Evolutionary conservation across 2,797 vertebrate genomes (phyloP).

Genomic region (Capromys pilorides): DNA sequence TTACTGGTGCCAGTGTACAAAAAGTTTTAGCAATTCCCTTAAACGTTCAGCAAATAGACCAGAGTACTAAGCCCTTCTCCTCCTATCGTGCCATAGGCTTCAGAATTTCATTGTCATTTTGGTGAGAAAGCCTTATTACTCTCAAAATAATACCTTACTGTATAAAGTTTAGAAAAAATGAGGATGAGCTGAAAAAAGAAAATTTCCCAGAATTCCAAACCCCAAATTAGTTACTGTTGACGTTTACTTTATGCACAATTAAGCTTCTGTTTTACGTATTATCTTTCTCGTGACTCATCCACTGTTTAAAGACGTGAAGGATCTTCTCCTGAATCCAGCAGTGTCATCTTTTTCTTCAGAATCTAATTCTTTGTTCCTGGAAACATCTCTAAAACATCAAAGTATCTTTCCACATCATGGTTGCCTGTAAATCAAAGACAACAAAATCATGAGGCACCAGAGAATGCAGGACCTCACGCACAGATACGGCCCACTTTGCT

Average conservation of each 20-base stretch:
- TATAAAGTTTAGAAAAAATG: not conserved
- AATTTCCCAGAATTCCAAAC: not conserved
- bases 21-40: not conserved
- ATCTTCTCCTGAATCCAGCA: not conserved
- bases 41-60: not conserved
- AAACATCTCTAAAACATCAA: not conserved
- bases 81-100: not conserved
- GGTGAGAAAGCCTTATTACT: not conserved
- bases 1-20: not conserved
- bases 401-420: not conserved
- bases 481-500: not conserved
- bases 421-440: not conserved
- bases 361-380: not conserved
- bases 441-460: not conserved
- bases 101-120: not conserved
- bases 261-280: not conserved
- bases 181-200: constrained; percentile 1
- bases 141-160: constrained; percentile 29
- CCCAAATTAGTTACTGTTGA: not conserved
- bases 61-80: not conserved
- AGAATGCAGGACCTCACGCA: not conserved
- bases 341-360: not conserved
- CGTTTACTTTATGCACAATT: not conserved
- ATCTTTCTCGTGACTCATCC: not conserved
- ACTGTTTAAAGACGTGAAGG: not conserved